phyloP scores from a whole-genome alignment of 2,113 vertebrate species.

The Urocitellus parryii region DNA sequence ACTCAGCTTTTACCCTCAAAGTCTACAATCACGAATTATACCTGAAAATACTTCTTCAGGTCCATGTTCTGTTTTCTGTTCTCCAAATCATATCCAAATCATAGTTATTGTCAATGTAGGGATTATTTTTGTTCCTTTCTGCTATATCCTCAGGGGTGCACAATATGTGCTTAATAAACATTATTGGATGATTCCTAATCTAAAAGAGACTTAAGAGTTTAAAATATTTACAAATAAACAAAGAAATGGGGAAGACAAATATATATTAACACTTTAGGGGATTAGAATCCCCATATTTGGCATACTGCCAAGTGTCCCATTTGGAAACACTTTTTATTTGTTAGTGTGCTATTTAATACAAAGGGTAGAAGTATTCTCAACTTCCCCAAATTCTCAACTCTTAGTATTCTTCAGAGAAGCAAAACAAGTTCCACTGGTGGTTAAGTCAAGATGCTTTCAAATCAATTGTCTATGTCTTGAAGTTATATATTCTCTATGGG shows the following conservation, averaged over 20 bases:
- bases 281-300: neutral
- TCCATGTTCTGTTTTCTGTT: neutral
- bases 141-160: neutral
- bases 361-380: neutral
- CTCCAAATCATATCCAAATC: neutral
- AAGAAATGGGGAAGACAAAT: neutral
- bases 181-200: neutral
- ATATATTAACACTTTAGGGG: neutral
- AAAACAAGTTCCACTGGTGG: neutral
- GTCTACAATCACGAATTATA: neutral
- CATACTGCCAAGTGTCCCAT: neutral
- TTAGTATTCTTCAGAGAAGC: neutral
- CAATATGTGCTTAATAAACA: neutral
- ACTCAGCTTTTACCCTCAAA: neutral
- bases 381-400: too few relatives aligned
- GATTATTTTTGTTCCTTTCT: neutral
- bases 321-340: neutral
- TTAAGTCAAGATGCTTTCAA: neutral
- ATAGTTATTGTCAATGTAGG: neutral
- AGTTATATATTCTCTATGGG: neutral
- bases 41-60: neutral
- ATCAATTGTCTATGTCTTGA: neutral
- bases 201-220: neutral
- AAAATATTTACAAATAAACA: neutral
- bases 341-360: neutral